Evolutionary conservation across 2,113 vertebrate genomes (phyloP).

Genomic region (Atherinomorus stipes): DNA sequence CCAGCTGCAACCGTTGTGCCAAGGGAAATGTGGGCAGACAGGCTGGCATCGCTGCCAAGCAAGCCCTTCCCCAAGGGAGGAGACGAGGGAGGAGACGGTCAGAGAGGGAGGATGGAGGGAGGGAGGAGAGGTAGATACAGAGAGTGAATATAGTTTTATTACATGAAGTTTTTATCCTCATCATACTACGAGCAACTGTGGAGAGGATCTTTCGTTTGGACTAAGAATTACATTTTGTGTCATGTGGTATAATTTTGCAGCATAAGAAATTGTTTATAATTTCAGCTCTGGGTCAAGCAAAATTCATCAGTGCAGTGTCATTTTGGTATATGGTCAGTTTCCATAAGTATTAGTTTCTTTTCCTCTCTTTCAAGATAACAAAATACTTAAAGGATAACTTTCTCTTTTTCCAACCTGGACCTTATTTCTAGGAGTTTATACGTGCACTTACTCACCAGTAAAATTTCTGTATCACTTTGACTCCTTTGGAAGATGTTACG

Average conservation of each 20-base stretch:
- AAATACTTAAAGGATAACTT: no score
- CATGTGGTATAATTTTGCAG: background rate
- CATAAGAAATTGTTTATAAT: background rate
- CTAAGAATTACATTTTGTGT: slow-evolving; percentile 17
- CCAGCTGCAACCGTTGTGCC: slow-evolving; percentile 80
- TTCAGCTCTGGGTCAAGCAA: background rate
- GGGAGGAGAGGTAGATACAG: slow-evolving; percentile 15
- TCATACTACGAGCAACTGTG: slow-evolving; percentile 10
- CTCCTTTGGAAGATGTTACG: no score
- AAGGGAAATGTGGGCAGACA: slow-evolving; percentile 82
- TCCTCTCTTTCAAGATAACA: background rate
- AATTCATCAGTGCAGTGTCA: background rate
- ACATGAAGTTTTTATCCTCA: slow-evolving; percentile 31
- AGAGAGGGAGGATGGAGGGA: slow-evolving; percentile 18
- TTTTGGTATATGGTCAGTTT: background rate
- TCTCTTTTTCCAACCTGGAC: no score
- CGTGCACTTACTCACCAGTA: no score
- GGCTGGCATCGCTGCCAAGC: slow-evolving; percentile 79
- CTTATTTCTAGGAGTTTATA: no score
- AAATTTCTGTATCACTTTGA: no score
- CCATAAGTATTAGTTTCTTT: background rate
- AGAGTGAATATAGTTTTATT: slow-evolving; percentile 43
- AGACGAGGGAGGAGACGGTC: slow-evolving; percentile 43
- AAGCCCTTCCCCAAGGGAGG: slow-evolving; percentile 71
- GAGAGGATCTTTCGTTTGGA: slow-evolving; percentile 20